Evolutionary conservation across 2,113 vertebrate genomes (phyloP), one percentile per base, ranked within the genome.

Genomic region (human (Homo sapiens)): DNA sequence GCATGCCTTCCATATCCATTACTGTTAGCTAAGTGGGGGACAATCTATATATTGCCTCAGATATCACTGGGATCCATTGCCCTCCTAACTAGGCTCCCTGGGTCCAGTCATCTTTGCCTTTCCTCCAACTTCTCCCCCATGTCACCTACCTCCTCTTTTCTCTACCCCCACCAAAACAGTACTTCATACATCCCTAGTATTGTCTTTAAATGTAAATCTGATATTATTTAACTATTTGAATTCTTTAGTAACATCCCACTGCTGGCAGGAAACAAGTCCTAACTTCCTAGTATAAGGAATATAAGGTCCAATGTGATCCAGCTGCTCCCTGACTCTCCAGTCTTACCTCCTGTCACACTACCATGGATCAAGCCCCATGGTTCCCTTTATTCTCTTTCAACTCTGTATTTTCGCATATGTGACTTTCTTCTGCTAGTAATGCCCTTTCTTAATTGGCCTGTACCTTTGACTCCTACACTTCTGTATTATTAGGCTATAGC

Each of bases 301-400:
- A 0, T 35, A 55, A 55, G 52, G 16, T 14, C 4, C 40, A 2
- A 1, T 4, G 40, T 96, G 40, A n/a, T 66, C n/a, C 18, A 35
- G 17, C 20, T 70, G 0, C 14, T 48, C 20, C n/a, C 50, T 16
- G 17, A 30, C 0, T 5, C 32, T 45, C 25, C n/a, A 11, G 2
- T 55, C 50, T 94, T 6, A 23, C 27, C 30, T 9, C 59, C 61
- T 59, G 23, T 50, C 30, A 3, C 22, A 64, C 5, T 78, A 30
- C n/a, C 43, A 50, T 30, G 17, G 10, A 70, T 55, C 4, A 20
- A 2, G 38, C 43, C 23, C 30, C 6, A 1, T n/a, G 3, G 12
- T 79, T 82, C 32, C 43, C 27, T 50, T 68, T 13, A 35, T 81
- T 82, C 83, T 87, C 75, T 66, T 18, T 78, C 66, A 64, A 2